These are phyloP conservation scores for Nyleta sp. DNA, from an alignment of 2,888 invertebrate species.

Conservation along the genomic window DNA sequence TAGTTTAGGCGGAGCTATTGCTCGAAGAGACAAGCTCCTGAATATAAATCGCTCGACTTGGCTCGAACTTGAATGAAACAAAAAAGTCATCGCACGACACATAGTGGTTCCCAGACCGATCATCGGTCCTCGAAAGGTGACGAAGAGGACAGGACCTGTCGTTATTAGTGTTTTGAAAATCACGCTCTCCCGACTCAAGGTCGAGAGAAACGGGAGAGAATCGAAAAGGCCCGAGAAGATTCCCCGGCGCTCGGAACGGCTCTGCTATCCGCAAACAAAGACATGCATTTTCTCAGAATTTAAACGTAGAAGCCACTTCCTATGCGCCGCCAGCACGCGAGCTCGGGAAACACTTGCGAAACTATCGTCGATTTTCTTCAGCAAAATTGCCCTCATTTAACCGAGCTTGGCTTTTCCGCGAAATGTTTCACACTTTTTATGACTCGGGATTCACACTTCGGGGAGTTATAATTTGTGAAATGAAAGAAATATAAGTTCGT, in stretches of 20 bases:
- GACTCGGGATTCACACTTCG: conserved; percentile 36
- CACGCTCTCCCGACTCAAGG: conserved; percentile 27
- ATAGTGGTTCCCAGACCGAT: conserved; percentile 53
- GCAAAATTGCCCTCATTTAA: conserved; percentile 51
- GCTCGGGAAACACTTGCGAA: conserved; percentile 47
- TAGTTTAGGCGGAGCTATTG: conserved; percentile 66
- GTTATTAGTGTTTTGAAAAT: conserved; percentile 50
- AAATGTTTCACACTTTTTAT: conserved; percentile 44
- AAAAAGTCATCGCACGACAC: conserved; percentile 56
- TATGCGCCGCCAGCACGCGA: conserved; percentile 44
- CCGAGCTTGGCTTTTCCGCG: conserved; percentile 42
- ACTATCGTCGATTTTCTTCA: conserved; percentile 53
- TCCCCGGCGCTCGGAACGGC: too few species aligned
- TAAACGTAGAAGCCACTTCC: conserved; percentile 35
- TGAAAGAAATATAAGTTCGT: conserved; percentile 17
- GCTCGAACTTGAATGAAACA: conserved; percentile 56
- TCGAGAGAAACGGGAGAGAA: conserved; percentile 9
- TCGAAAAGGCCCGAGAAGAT: conserved; percentile 11
- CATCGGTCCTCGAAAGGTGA: conserved; percentile 32
- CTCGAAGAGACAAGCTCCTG: conserved; percentile 58
- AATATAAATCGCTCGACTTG: conserved; percentile 59
- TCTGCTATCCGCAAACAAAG: conserved; percentile 37
- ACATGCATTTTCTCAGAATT: conserved; percentile 56
- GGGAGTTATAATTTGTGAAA: conserved; percentile 12
- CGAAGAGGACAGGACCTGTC: conserved; percentile 42